Percentiles rank a stretch among this genome's conserved stretches.
Evolutionary conservation across 2,113 vertebrate genomes (phyloP).

Genomic region (Pardalotus punctatus): DNA sequence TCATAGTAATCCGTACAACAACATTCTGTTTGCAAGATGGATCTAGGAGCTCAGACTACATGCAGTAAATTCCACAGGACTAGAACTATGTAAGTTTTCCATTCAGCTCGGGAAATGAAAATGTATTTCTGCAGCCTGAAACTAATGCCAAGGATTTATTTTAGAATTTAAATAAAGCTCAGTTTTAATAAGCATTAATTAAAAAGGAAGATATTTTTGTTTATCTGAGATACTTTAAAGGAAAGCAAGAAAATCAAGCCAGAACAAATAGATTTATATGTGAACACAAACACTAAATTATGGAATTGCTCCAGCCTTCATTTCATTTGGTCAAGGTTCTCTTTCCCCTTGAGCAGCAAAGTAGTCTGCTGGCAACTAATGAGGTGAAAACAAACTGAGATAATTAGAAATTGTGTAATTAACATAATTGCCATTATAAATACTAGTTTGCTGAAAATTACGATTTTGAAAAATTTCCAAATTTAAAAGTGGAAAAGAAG

Average conservation of each 20-base stretch:
- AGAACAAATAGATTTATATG: conserved; percentile 21
- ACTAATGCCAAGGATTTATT: not conserved
- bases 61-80: not conserved
- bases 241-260: not conserved
- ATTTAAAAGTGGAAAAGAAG: not conserved
- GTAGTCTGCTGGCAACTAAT: conserved; percentile 13
- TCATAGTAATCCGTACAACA: not conserved
- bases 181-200: not conserved
- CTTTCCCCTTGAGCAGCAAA: not conserved
- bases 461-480: not conserved
- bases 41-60: not conserved
- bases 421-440: conserved; percentile 23
- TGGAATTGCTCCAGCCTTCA: not conserved
- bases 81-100: not conserved
- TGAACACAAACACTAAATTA: not conserved
- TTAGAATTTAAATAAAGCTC: not conserved
- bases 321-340: conserved; percentile 34
- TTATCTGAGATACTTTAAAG: not conserved
- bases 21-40: not conserved
- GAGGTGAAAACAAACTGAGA: conserved; percentile 30
- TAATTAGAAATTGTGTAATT: not conserved
- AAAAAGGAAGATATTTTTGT: not conserved
- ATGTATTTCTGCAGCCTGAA: not conserved
- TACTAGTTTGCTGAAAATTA: not conserved
- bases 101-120: not conserved